Evolutionary conservation across 2,113 vertebrate genomes (phyloP), one percentile per base, ranked within the genome.

Genomic region (Xenus cinereus): DNA sequence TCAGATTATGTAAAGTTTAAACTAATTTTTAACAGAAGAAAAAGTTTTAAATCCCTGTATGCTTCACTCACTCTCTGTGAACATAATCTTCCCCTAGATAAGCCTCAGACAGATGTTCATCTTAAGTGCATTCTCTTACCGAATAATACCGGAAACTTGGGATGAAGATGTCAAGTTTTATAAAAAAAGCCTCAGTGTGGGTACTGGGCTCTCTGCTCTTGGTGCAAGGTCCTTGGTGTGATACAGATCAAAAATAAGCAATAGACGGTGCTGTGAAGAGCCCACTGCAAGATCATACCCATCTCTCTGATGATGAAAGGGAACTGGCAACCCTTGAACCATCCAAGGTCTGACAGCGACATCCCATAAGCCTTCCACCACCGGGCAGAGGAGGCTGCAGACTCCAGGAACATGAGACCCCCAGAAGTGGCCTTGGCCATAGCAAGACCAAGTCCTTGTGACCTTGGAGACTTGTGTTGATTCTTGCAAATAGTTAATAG

Each of bases 101-200:
- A 97, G 89, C 69, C 74, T 78, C 62, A 72, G 66, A 94, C 76
- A 95, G 83, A 96, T 95, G 95, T 86, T 94, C 81, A 59, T 80
- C 60, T 74, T 48, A 87, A 95, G 17, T 60, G 39, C 4, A 3
- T 48, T 87, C 73, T 89, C 74, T 45, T 57, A 20, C 35, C 45
- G 57, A 57, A 76, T 93, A 91, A 79, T 64, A 78, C 81, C 21
- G 48, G 77, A 79, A 93, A 75, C 14, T 28, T 93, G 66, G 64
- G 74, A 83, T 76, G 30, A 82, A 91, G 87, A 93, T 75, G 67
- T 56, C 87, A 72, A 60, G 15, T 60, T 45, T 85, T 73, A 64
- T 4, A 41, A 74, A 86, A 84, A 92, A 82, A 48, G 3, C 8
- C 48, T 68, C 23, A 20, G 7, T 72, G 68, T 84, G 60, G 16